Conservation (phyloP, 2,888 invertebrate species). For the Chloromyia formosa region DNA sequence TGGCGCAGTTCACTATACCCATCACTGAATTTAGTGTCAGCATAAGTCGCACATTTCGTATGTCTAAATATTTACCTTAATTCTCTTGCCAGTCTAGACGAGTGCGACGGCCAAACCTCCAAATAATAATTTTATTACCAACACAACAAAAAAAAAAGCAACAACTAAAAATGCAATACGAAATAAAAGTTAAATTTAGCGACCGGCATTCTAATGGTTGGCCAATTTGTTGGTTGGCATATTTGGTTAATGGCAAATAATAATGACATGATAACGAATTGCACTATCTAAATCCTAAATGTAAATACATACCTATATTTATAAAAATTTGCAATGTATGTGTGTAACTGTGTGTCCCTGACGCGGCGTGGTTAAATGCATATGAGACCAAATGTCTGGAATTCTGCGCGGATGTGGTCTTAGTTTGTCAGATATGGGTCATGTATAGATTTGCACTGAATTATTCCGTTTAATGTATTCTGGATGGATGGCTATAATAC, state of each 20-base stretch:
- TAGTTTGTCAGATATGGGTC: too few species aligned
- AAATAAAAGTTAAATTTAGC: too few species aligned
- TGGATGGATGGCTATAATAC: too few species aligned
- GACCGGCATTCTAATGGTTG: background rate
- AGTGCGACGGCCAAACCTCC: conserved; percentile 5
- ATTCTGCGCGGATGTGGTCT: too few species aligned
- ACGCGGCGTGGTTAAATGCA: too few species aligned
- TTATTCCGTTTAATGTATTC: too few species aligned
- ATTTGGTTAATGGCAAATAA: background rate
- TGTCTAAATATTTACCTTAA: conserved; percentile 30
- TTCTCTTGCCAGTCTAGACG: conserved; percentile 24
- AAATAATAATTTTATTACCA: background rate
- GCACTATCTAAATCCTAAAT: conserved; percentile 13
- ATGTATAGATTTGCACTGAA: too few species aligned
- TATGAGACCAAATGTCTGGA: too few species aligned
- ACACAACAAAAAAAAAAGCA: background rate
- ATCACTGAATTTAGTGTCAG: too few species aligned
- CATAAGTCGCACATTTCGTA: conserved; percentile 25
- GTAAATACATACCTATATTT: background rate
- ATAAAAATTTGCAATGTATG: background rate
- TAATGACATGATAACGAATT: background rate
- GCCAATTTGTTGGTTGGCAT: background rate
- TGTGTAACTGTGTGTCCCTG: background rate
- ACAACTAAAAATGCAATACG: too few species aligned
- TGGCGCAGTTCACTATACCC: too few species aligned